Evolutionary conservation across 1,140 invertebrate species (phyloP), one percentile per base, ranked within the genome.

Genomic region (Popillia japonica): DNA sequence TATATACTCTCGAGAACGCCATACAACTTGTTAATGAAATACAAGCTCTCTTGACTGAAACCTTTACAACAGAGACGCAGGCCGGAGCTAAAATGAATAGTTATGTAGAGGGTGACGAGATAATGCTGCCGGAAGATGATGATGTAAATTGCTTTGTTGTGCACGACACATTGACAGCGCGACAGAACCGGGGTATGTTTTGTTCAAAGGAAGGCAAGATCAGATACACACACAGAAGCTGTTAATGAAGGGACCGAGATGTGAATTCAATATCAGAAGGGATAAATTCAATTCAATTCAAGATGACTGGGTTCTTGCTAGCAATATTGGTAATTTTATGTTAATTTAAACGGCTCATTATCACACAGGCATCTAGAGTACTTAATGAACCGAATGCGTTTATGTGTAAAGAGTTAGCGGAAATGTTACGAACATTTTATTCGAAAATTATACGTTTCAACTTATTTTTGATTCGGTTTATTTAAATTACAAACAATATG

Each of bases 1-100:
- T n/a, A 55, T 55, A 55, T 10, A 48, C 48, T 55, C 48, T 55
- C 48, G 48, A 55, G 48, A 17, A 55, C 17, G 14, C 48, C 48
- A 55, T 55, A n/a, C 48, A 55, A 55, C 48, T 55, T 55, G 48
- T 55, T 55, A 55, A 55, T 55, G 48, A 55, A 17, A 55, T 55
- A 55, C 48, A 55, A 55, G 48, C 48, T 55, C 48, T 55, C 48
- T 55, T 55, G 48, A 17, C 14, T 17, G 48, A 20, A 55, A 55
- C 48, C 48, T 55, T 55, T n/a, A 17, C 17, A n/a, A 17, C n/a
- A 17, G 48, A 55, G 48, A 17, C n/a, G 17, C 48, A 55, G 48
- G 17, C 14, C 48, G 17, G 14, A 17, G 11, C 48, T 14, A 6
- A 55, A 55, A 17, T 55, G 48, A n/a, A n/a, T 55, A 17, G 48